Base-by-base conservation (phyloP, 2,113 vertebrate species). In the Gobius niger region DNA sequence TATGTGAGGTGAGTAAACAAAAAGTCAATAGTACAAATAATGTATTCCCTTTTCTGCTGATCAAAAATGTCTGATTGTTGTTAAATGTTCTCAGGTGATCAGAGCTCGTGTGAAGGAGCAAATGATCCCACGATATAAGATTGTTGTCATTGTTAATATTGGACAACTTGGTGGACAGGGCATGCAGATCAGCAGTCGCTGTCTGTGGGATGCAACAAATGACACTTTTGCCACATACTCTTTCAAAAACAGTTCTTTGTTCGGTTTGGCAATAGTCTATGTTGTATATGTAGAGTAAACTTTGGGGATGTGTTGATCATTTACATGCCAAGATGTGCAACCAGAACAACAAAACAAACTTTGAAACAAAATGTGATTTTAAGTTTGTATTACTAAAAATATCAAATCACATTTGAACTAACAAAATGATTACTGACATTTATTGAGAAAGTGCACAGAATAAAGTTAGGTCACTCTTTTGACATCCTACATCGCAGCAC, bases 191-290 rank as follows among this genome's bases (percentile, higher is more conserved):
- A 93, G 91, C 62, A 96, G 95, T 91, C 91, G 96, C 59, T 97
- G 94, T 80, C 92, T 97, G 65, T 97, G 96, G 96, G 93, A 97
- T 7, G 85, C 91, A 0, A 41, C 74, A 0, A 94, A 63, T 0
- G 97, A 97, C 66, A 94, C 86, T 0, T 93, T 94, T 13, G 87
- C 94, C 0, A 94, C 94, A 0, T 92, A 92, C 1, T 75, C 86
- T 8, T 96, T 97, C 89, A 92, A 92, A 84, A 98, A 98, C 85
- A 71, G 83, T 63, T 96, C 95, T 0, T 90, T 98, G 5, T 96
- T 94, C 34, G 94, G 94, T 6, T 78, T 95, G 19, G 94, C 94
- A 14, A 94, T 77, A 13, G 95, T 98, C 77, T 98, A 92, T 0
- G 94, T 87, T 0, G 84, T 97, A 72, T 97, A 98, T 77, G 91